Conservation (phyloP, 2,888 invertebrate species). For the Dysmachus trigonus region DNA sequence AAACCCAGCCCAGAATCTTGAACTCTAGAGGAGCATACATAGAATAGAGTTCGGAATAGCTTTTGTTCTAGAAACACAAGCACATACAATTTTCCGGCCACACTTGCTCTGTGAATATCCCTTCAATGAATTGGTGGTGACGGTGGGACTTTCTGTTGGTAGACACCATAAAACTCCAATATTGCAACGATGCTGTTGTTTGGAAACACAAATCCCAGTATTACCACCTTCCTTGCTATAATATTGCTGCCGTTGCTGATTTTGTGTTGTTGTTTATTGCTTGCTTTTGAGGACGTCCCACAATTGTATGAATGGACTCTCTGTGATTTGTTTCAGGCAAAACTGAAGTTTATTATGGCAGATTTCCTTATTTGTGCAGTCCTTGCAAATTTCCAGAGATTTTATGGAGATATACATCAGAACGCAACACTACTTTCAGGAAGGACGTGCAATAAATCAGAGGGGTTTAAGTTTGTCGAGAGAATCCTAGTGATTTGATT, state of each 20-base stretch:
- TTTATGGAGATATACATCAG: conserved; percentile 14
- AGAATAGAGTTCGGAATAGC: neutral
- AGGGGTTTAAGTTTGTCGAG: neutral
- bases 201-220: conserved; percentile 23
- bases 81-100: neutral
- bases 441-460: conserved; percentile 6
- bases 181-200: conserved; percentile 16
- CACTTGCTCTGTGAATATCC: neutral
- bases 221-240: conserved; percentile 8
- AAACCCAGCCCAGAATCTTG: neutral
- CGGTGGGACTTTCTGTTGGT: neutral
- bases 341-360: conserved; percentile 7
- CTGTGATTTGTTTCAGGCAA: conserved; percentile 18
- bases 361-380: conserved; percentile 28
- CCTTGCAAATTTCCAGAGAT: conserved; percentile 19
- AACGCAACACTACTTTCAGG: neutral
- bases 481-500: neutral
- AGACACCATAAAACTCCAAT: conserved; percentile 26
- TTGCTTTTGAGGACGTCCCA: neutral
- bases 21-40: neutral
- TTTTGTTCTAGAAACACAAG: neutral
- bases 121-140: neutral
- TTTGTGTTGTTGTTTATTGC: conserved; percentile 13
- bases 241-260: conserved; percentile 14
- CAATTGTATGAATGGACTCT: conserved; percentile 8